Base-by-base conservation (phyloP, 2,888 invertebrate genomes). In the Drosophila stalkeri region DNA sequence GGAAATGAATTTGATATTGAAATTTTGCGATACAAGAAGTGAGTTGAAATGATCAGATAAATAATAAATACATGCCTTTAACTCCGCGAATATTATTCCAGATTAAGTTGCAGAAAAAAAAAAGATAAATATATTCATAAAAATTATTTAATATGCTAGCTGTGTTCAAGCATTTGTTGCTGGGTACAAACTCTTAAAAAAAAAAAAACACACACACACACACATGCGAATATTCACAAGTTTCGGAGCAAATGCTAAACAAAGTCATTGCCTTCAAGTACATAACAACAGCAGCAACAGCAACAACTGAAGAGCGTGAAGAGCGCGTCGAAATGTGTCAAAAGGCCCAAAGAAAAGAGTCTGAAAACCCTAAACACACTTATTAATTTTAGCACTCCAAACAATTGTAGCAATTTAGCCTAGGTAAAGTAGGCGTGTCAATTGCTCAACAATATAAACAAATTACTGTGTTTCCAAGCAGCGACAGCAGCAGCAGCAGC, bases 371-470 rank as follows among this genome's bases (percentile, higher is more conserved):
- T 80, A 89, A 80, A 77, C 60, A 89, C 71, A 72, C 71, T 89
- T 83, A 73, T 81, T 86, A 89, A 77, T 76, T 86, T 83, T 77
- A 74, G 90, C 88, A 84, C 73, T 88, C 70, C 90, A 80, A 88
- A 88, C 90, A 85, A 85, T 90, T 90, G 82, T 70, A 69, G 57
- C 77, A 85, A 90, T 90, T 83, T 75, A 77, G 68, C 63, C 71
- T 67, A 75, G 71, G 72, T 73, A 85, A 89, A 85, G 83, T 82
- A 86, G 86, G 77, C 83, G 89, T 90, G 89, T 86, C 90, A 89
- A 86, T 90, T 86, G 78, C 70, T 64, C 67, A 82, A 85, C 90
- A 85, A 85, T 84, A 82, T 82, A 85, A 87, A 81, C 86, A 84
- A 89, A 89, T 84, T 89, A 76, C 89, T 54, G 51, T 31, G 74